A percentile compares a stretch with the other conserved stretches of the same genome.
phyloP scores from a whole-genome alignment of 2,113 vertebrate genomes.

The Antechinus stuartii region DNA sequence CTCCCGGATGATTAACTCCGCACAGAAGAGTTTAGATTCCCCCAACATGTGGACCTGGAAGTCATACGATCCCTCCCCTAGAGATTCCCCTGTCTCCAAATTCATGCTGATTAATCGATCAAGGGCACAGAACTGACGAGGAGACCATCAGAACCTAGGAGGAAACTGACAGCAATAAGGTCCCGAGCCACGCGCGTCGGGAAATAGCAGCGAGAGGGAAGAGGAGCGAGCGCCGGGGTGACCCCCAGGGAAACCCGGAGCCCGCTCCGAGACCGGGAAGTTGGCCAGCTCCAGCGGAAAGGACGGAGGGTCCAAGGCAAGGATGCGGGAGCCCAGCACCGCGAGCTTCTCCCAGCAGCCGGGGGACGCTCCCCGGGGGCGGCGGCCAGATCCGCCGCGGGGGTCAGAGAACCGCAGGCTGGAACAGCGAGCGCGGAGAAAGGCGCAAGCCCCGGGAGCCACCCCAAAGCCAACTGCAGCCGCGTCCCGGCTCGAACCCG shows the following conservation, averaged over 20 bases:
- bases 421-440: slow-evolving; percentile 28
- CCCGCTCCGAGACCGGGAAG: not conserved
- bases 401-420: not conserved
- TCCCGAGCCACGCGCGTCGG: not conserved
- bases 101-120: slow-evolving; percentile 15
- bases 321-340: slow-evolving; percentile 23
- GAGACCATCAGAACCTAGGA: not conserved
- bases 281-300: not conserved
- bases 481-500: not conserved
- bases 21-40: not conserved
- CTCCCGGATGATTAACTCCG: not conserved
- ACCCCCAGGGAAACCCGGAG: not conserved
- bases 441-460: not conserved
- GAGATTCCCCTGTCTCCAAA: not conserved
- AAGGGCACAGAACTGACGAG: not conserved
- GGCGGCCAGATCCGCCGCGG: slow-evolving; percentile 7
- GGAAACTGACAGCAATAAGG: not conserved
- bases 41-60: not conserved
- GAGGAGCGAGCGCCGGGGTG: not conserved
- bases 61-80: slow-evolving; percentile 18
- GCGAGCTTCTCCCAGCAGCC: slow-evolving; percentile 34
- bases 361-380: slow-evolving; percentile 42
- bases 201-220: not conserved
- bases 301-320: not conserved
- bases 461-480: not conserved